Evolutionary conservation across 2,888 invertebrate species (phyloP), one percentile per base, ranked within the genome.

Genomic region (Thelaira solivaga): DNA sequence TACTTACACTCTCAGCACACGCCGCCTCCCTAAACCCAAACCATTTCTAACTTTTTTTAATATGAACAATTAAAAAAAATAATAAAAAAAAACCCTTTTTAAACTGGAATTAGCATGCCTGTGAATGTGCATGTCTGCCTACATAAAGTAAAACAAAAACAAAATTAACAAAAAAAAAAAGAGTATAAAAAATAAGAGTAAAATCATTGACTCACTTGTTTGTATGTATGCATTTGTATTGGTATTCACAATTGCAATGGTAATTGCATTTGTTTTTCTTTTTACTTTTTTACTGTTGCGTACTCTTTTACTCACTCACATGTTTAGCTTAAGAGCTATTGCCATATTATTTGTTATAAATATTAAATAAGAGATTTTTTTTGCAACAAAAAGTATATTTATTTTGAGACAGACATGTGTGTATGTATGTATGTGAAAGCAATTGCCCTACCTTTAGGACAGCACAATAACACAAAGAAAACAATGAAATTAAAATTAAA

Each of bases 151-250:
- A 11, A 36, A 36, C n/a, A 20, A 26, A 16, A 18, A 11, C 34
- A 29, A 34, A 39, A 29, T 11, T 3, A 45, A 3, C 3, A 5
- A 20, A 7, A 65, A 2, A 34, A 29, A 13, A 41, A 13, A 24
- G 13, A 13, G 4, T 7, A n/a, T 1, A 4, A 51, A 62, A 41
- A 51, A 16, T 22, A 62, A 72, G 36, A 64, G 62, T 55, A 64
- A 72, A 64, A 72, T 18, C 72, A 72, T 64, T 72, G 51, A 49
- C 22, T 59, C 26, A 71, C 36, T 55, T 68, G 47, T 45, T 53
- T 39, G 24, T 43, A 11, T 36, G n/a, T n/a, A n/a, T n/a, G n/a
- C n/a, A n/a, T n/a, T n/a, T n/a, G n/a, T n/a, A n/a, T n/a, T n/a
- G n/a, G n/a, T n/a, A n/a, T n/a, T n/a, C n/a, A n/a, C n/a, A n/a